A percentile compares a stretch with the other conserved stretches of the same genome.
Conservation (phyloP, 2,888 invertebrate species). For the Hydropsyche betteni region DNA sequence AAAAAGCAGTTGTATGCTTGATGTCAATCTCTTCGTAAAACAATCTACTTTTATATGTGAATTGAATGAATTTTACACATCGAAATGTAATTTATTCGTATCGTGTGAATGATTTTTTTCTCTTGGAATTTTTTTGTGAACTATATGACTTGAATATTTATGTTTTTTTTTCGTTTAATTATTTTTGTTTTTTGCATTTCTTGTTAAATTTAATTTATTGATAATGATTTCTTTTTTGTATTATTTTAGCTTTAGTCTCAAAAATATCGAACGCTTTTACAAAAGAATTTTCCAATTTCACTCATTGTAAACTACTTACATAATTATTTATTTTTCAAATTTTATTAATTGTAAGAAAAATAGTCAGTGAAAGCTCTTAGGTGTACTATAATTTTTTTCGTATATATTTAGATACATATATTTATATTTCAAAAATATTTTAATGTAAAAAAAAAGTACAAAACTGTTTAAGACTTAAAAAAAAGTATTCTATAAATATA, state of each 20-base stretch:
- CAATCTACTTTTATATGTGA: background rate
- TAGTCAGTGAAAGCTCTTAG: conserved; percentile 14
- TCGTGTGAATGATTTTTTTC: conserved; percentile 4
- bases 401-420: conserved; percentile 5
- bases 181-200: background rate
- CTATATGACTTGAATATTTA: too few species aligned
- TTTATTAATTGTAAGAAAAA: conserved; percentile 5
- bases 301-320: background rate
- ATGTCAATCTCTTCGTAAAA: background rate
- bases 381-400: conserved; percentile 3
- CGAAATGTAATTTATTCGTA: background rate
- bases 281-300: too few species aligned
- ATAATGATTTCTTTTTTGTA: too few species aligned
- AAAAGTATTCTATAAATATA: conserved; percentile 39
- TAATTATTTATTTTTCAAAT: background rate
- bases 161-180: too few species aligned
- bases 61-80: too few species aligned
- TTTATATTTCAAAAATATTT: conserved; percentile 26
- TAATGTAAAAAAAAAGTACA: conserved; percentile 35
- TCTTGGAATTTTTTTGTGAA: too few species aligned
- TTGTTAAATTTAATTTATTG: background rate
- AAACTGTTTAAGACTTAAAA: conserved; percentile 35
- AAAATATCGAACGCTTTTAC: too few species aligned
- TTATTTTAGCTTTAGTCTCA: too few species aligned
- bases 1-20: conserved; percentile 21